Evolutionary conservation across 2,797 vertebrate genomes (phyloP), one percentile per base, ranked within the genome.

Genomic region (Falco rusticolus): DNA sequence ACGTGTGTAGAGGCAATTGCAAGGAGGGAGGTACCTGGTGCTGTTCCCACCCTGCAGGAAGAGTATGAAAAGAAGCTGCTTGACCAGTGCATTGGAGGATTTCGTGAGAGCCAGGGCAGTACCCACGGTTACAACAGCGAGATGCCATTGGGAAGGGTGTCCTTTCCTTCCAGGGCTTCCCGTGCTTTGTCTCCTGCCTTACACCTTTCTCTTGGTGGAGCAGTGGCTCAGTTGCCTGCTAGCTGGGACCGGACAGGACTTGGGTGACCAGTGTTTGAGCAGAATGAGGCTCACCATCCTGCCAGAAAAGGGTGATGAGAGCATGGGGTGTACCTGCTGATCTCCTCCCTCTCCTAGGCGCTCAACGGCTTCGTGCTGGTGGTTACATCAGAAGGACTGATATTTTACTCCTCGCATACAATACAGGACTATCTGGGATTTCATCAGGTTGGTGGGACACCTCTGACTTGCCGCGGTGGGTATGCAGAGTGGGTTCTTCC

Each of bases 341-440:
- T 56, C 61, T 56, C 74, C 43, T 89, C 24, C 80, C 60, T 87
- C 37, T 24, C 29, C 48, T 90, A 99, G 99, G 98, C 98, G 0
- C 97, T 99, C 79, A 98, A 98, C 10, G 98, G 99, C 77, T 99
- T 99, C 1, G 98, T 99, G 94, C 43, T 99, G 97, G 98, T 98
- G 94, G 98, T 98, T 96, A 98, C 98, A 0, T 97, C 98, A 0
- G 98, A 98, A 71, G 99, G 98, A 31, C 97, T 98, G 69, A 93
- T 99, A 90, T 99, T 99, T 96, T 99, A 98, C 93, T 90, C 98
- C 1, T 99, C 98, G 0, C 97, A 98, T 10, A 98, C 98, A 0
- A 98, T 99, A 94, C 98, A 98, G 97, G 98, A 99, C 94, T 99
- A 98, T 65, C 97, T 98, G 9, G 98, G 98, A 78, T 99, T 99